Conservation (phyloP, 2,888 invertebrate species). For the Drosophila picticornis region DNA sequence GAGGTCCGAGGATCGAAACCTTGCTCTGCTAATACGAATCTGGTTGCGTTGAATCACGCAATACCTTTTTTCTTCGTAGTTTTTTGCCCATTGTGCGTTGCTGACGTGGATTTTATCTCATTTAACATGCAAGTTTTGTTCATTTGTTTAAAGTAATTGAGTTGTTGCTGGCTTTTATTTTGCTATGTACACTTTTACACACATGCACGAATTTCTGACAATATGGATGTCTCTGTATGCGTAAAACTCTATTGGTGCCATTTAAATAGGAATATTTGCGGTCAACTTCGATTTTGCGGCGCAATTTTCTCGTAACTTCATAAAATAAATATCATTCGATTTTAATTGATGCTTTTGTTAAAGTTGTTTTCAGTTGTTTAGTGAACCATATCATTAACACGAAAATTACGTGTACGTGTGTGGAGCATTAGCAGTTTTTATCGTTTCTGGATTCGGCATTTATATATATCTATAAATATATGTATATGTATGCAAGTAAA, state of each 20-base stretch:
- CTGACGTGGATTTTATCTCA: conserved; percentile 28
- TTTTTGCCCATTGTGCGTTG: conserved; percentile 28
- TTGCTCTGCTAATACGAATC: conserved; percentile 57
- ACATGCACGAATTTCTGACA: conserved; percentile 14
- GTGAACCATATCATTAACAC: conserved; percentile 19
- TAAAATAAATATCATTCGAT: conserved; percentile 45
- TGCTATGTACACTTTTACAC: neutral
- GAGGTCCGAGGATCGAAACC: conserved; percentile 68
- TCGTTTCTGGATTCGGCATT: conserved; percentile 14
- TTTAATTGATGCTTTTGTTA: conserved; percentile 18
- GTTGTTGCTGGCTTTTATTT: conserved; percentile 67
- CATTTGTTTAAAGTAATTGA: conserved; percentile 75
- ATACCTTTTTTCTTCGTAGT: neutral
- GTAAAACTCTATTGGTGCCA: conserved; percentile 26
- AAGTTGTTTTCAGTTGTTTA: conserved; percentile 5
- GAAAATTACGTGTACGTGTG: conserved; percentile 6
- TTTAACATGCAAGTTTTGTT: conserved; percentile 37
- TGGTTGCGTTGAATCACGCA: neutral
- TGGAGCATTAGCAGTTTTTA: conserved; percentile 33
- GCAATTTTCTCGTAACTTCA: conserved; percentile 28
- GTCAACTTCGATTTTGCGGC: conserved; percentile 45
- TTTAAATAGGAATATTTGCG: conserved; percentile 43
- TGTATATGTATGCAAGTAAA: neutral
- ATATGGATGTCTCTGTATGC: neutral
- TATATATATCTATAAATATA: neutral